phyloP scores from a whole-genome alignment of 2,113 vertebrate genomes.

The Percopsis transmontana region DNA sequence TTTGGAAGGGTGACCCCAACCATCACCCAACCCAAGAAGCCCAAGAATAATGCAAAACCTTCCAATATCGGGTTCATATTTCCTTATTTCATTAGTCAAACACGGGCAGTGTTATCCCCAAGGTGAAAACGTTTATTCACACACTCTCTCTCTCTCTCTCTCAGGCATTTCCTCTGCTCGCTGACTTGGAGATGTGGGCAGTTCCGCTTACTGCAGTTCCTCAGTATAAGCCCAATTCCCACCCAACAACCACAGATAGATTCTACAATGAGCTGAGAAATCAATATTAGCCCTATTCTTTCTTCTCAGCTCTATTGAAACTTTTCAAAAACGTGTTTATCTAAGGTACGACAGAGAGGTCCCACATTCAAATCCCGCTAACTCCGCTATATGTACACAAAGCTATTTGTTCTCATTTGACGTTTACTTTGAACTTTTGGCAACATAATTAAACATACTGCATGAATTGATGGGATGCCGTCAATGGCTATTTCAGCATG shows the following conservation, averaged over 20 bases:
- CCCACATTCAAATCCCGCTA: conserved; percentile 33
- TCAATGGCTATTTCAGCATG: not conserved
- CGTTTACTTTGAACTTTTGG: conserved; percentile 44
- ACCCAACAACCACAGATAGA: conserved; percentile 15
- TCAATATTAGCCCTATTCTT: conserved; percentile 46
- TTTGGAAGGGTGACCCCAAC: conserved; percentile 64
- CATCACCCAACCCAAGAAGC: conserved; percentile 73
- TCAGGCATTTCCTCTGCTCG: conserved; percentile 1
- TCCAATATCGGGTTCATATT: conserved; percentile 68
- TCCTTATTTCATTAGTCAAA: conserved; percentile 14
- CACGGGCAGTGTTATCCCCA: conserved; percentile 10
- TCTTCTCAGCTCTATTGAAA: conserved; percentile 44
- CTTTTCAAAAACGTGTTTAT: conserved; percentile 54
- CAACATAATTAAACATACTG: conserved; percentile 20
- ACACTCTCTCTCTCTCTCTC: not conserved
- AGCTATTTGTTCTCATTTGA: conserved; percentile 46
- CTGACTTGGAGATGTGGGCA: conserved; percentile 27
- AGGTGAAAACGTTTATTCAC: not conserved
- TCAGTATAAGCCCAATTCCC: conserved; percentile 20
- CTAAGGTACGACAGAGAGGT: conserved; percentile 41
- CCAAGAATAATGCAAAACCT: conserved; percentile 65
- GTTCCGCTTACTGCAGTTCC: conserved; percentile 10
- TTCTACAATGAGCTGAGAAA: conserved; percentile 40
- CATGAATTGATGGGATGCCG: conserved; percentile 39
- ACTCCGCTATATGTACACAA: conserved; percentile 34